Percentiles rank a stretch among this genome's conserved stretches.
phyloP scores from a whole-genome alignment of 2,113 vertebrate genomes.

The Serinus canaria region DNA sequence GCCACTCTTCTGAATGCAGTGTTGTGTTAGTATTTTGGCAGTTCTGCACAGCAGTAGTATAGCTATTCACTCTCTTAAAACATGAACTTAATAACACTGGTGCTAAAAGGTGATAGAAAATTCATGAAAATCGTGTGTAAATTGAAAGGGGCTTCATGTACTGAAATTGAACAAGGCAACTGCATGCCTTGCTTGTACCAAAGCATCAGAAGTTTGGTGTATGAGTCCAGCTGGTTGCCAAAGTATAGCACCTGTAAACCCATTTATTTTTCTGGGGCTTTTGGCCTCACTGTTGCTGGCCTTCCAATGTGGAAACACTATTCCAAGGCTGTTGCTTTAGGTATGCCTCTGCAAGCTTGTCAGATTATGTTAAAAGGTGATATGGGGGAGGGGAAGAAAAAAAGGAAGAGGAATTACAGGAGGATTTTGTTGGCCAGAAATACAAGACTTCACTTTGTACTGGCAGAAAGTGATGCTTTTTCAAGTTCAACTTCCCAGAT shows the following conservation, averaged over 20 bases:
- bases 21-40: neutral
- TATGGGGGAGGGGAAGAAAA: neutral
- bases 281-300: neutral
- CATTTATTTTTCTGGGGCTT: neutral
- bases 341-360: neutral
- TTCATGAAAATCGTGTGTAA: neutral
- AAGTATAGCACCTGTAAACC: neutral
- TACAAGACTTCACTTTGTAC: neutral
- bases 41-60: neutral
- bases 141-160: neutral
- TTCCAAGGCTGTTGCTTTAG: neutral
- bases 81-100: neutral
- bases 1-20: neutral
- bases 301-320: neutral
- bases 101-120: neutral
- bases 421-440: neutral
- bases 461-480: neutral
- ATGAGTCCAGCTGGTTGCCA: neutral
- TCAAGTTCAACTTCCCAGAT: neutral
- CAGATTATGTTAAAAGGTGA: neutral
- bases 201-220: neutral
- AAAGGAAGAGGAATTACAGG: neutral
- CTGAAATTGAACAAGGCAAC: neutral
- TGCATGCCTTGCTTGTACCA: neutral
- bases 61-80: neutral